Conservation (phyloP, 2,797 vertebrate species). For the Perodicticus potto region DNA sequence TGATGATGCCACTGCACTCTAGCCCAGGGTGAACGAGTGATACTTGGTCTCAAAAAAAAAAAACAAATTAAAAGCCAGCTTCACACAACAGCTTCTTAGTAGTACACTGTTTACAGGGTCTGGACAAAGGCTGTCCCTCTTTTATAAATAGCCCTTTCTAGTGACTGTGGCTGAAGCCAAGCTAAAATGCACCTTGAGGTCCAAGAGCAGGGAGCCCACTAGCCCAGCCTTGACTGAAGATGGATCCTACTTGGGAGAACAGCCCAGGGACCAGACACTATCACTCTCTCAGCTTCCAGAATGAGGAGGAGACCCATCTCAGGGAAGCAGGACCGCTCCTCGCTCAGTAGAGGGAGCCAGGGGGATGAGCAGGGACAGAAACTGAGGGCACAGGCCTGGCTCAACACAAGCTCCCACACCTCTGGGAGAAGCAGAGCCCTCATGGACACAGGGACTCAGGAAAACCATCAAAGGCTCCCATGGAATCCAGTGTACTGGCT, state of each 20-base stretch:
- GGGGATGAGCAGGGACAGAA: background rate
- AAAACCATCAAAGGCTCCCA: background rate
- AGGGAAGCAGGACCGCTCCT: background rate
- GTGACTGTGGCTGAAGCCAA: constrained; percentile 52
- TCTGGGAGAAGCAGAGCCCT: background rate
- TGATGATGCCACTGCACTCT: too few relatives aligned
- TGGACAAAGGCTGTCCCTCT: constrained; percentile 77
- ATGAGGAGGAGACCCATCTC: background rate
- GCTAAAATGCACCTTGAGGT: constrained; percentile 61
- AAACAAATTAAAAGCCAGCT: constrained; percentile 26
- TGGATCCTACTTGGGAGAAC: accelerated
- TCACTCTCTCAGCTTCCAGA: background rate
- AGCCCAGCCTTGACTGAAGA: background rate
- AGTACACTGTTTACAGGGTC: constrained; percentile 65
- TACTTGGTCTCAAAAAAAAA: too few relatives aligned
- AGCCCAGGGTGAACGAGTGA: too few relatives aligned
- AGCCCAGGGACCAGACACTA: background rate
- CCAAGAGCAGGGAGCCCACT: background rate
- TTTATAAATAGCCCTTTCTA: constrained; percentile 84
- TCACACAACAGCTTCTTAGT: constrained; percentile 37
- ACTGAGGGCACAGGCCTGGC: background rate
- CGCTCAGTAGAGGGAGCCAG: background rate
- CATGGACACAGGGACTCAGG: accelerated
- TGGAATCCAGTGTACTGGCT: background rate
- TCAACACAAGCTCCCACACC: background rate